phyloP scores from a whole-genome alignment of 2,888 invertebrate genomes.

The Linnaemya vulpina region DNA sequence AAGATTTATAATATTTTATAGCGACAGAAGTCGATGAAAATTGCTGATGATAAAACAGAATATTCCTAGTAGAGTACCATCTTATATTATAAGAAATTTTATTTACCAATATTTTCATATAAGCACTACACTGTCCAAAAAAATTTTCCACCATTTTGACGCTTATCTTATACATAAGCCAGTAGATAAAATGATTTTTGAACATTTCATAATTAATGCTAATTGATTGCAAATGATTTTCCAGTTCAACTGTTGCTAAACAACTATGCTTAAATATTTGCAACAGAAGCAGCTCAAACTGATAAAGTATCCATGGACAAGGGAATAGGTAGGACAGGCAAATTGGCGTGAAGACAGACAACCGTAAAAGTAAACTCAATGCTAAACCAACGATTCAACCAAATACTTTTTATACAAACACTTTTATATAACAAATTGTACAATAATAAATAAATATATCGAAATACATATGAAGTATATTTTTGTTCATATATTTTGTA shows the following conservation, averaged over 20 bases:
- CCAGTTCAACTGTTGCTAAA: slow-evolving; percentile 76
- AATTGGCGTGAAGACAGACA: slow-evolving; percentile 1
- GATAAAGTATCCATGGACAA: neutral
- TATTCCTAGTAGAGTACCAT: no score
- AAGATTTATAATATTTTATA: no score
- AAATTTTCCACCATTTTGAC: neutral
- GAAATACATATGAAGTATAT: no score
- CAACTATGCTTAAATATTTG: slow-evolving; percentile 41
- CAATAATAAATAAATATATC: slow-evolving; percentile 8
- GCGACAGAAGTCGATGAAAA: no score
- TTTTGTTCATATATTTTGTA: neutral
- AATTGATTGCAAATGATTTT: slow-evolving; percentile 79
- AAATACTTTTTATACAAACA: neutral
- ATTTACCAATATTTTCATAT: no score
- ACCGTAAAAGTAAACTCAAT: slow-evolving; percentile 1
- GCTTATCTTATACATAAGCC: neutral
- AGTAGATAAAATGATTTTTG: slow-evolving; percentile 42
- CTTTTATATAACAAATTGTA: slow-evolving; percentile 45
- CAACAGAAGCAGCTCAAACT: neutral
- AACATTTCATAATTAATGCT: slow-evolving; percentile 79
- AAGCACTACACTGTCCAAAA: no score
- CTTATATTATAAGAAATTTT: no score
- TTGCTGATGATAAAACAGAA: no score
- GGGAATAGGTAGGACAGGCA: neutral
- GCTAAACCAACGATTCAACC: neutral